A percentile compares a stretch with the other conserved stretches of the same genome.
Conservation (phyloP, 2,113 vertebrate genomes). For the Numenius arquata region DNA sequence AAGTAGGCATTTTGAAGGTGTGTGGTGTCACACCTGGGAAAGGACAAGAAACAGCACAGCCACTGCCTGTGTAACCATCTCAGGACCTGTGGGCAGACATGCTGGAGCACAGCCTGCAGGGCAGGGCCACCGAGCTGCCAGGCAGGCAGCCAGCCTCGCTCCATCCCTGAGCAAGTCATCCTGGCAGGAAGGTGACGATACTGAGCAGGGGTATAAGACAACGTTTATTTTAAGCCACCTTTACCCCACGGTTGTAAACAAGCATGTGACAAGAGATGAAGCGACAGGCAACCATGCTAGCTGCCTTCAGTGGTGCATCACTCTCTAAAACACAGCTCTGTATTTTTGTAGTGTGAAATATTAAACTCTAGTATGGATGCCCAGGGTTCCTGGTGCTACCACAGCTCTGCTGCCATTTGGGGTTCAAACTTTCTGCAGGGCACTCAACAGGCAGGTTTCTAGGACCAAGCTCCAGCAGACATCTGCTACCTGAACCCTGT, state of each 20-base stretch:
- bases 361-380: background rate
- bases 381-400: background rate
- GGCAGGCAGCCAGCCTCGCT: background rate
- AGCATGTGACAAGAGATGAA: slow-evolving; percentile 33
- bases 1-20: background rate
- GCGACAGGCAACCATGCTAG: background rate
- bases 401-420: background rate
- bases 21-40: background rate
- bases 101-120: accelerated
- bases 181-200: background rate
- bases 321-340: background rate
- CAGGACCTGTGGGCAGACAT: accelerated
- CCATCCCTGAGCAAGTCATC: background rate
- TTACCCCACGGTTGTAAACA: slow-evolving; percentile 6
- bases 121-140: background rate
- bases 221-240: slow-evolving; percentile 38
- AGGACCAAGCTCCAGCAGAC: background rate
- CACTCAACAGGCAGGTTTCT: background rate
- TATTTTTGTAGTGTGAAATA: background rate
- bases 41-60: background rate
- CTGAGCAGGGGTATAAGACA: background rate
- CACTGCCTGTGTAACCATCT: background rate
- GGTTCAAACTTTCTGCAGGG: background rate
- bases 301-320: background rate
- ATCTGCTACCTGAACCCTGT: background rate